These are phyloP conservation scores for Drosophila busckii DNA, from an alignment of 1,140 invertebrate species.

Conservation along the genomic window DNA sequence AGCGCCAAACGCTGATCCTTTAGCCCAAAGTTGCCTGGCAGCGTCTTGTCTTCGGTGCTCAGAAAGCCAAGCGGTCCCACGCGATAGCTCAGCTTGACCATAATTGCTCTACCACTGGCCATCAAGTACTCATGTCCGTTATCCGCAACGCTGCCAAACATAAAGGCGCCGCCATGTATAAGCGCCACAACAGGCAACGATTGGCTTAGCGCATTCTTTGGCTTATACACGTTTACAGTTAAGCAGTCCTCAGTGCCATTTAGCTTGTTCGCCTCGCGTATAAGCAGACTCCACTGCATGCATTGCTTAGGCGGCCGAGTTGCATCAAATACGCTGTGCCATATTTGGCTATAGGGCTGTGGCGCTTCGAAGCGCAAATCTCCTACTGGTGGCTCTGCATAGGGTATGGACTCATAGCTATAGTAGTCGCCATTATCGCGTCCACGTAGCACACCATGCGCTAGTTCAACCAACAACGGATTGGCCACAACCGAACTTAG, in stretches of 20 bases:
- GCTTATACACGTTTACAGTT: slow-evolving; percentile 72
- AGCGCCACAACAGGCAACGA: slow-evolving; percentile 79
- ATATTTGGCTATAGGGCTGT: slow-evolving; percentile 18
- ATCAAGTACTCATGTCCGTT: slow-evolving; percentile 81
- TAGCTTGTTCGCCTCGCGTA: slow-evolving; percentile 13
- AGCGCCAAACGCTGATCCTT: slow-evolving; percentile 84
- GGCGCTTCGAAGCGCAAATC: slow-evolving; percentile 16
- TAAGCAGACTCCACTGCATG: slow-evolving; percentile 35
- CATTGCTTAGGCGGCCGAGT: slow-evolving; percentile 11
- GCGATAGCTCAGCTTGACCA: slow-evolving; percentile 84
- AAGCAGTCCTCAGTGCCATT: slow-evolving; percentile 73
- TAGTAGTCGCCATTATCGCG: slow-evolving; percentile 6
- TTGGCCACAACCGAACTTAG: background rate
- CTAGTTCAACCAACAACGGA: slow-evolving; percentile 19
- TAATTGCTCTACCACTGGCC: slow-evolving; percentile 81
- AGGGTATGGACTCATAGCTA: slow-evolving; percentile 27
- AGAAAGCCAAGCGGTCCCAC: slow-evolving; percentile 83
- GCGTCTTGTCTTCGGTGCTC: slow-evolving; percentile 80
- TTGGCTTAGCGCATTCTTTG: slow-evolving; percentile 6
- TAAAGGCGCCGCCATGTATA: slow-evolving; percentile 80
- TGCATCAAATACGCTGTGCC: slow-evolving; percentile 11
- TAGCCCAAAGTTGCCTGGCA: slow-evolving; percentile 83
- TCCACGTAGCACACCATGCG: slow-evolving; percentile 12
- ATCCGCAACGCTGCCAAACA: slow-evolving; percentile 78
- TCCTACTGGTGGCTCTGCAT: slow-evolving; percentile 15